phyloP scores from a whole-genome alignment of 1,140 invertebrate species.

The Physella acuta region DNA sequence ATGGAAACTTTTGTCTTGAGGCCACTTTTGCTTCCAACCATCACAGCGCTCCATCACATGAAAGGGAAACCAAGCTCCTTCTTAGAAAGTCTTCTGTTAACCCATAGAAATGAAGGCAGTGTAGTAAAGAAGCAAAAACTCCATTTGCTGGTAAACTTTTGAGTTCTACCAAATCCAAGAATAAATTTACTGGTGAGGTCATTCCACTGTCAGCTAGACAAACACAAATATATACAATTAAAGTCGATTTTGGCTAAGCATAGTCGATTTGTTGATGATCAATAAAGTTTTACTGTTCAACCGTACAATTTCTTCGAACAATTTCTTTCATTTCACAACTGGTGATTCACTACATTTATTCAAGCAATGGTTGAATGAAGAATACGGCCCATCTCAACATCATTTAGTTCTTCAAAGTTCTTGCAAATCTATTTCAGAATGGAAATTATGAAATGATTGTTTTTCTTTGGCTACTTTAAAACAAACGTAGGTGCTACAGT shows the following conservation, averaged over 20 bases:
- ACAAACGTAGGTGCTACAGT: too few species aligned
- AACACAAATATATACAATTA: not conserved
- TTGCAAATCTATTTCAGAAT: not conserved
- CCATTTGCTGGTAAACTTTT: too few species aligned
- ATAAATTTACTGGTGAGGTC: too few species aligned
- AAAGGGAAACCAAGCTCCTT: too few species aligned
- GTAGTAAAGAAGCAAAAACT: too few species aligned
- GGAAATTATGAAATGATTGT: not conserved
- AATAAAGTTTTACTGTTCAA: not conserved
- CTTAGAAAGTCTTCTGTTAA: too few species aligned
- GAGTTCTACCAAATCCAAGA: too few species aligned
- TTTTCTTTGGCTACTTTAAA: not conserved
- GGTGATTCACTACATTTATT: not conserved
- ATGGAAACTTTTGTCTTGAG: too few species aligned
- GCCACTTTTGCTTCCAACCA: too few species aligned
- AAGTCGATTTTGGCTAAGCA: not conserved
- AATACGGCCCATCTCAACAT: not conserved
- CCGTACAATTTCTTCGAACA: not conserved
- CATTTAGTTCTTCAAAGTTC: constrained; percentile 1
- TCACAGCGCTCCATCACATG: too few species aligned
- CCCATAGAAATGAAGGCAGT: too few species aligned
- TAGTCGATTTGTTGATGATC: not conserved
- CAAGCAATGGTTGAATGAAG: not conserved
- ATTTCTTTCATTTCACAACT: not conserved
- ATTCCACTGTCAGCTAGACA: too few species aligned